These are phyloP conservation scores for Leistus spinibarbis DNA, from an alignment of 2,888 invertebrate genomes.

Conservation along the genomic window DNA sequence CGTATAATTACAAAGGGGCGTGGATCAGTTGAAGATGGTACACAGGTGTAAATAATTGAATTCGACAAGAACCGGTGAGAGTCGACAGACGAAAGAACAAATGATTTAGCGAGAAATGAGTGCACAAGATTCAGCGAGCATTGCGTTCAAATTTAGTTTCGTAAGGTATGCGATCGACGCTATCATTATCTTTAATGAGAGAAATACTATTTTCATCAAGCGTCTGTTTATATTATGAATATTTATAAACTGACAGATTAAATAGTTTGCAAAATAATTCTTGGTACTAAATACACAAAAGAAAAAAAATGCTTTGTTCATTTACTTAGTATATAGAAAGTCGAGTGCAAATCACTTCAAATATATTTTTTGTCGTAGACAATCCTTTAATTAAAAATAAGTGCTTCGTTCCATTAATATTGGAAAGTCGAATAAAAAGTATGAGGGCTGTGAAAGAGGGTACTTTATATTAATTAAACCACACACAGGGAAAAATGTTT, in stretches of 20 bases:
- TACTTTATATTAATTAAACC: background rate
- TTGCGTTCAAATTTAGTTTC: background rate
- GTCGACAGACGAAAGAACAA: background rate
- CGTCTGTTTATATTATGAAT: no score
- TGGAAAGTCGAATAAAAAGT: background rate
- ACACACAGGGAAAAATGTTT: background rate
- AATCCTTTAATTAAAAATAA: constrained; percentile 6
- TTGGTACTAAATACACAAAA: no score
- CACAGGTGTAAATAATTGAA: constrained; percentile 8
- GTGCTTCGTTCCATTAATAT: background rate
- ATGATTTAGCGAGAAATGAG: background rate
- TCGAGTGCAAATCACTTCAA: no score
- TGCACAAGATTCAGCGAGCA: background rate
- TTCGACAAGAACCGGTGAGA: background rate
- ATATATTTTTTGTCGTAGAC: no score
- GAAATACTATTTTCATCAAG: no score
- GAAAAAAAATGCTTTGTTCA: no score
- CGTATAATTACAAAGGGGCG: background rate
- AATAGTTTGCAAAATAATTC: no score
- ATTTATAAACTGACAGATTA: no score
- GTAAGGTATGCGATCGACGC: background rate
- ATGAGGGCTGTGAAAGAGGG: background rate
- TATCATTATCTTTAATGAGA: no score
- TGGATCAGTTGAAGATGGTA: background rate
- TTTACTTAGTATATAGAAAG: no score